Percentiles rank a stretch among this genome's conserved stretches.
These are phyloP conservation scores for Puntigrus tetrazona DNA, from an alignment of 2,113 vertebrate species.

Conservation along the genomic window DNA sequence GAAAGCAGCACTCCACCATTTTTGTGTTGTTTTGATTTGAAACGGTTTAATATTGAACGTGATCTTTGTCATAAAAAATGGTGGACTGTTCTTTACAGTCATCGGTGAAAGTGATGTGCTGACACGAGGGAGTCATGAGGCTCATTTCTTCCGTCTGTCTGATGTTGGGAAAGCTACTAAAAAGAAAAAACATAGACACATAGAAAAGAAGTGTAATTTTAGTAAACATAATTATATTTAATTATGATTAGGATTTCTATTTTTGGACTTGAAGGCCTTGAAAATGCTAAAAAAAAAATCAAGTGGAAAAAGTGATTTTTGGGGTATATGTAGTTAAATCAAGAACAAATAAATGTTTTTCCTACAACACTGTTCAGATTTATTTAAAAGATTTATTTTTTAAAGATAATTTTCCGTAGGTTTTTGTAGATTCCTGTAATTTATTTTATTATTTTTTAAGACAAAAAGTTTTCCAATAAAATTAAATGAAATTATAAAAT, in stretches of 20 bases:
- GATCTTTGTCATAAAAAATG: neutral
- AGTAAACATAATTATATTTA: neutral
- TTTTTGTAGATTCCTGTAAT: too few species aligned
- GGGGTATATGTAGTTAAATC: neutral
- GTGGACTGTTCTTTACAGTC: conserved; percentile 36
- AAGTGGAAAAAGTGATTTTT: neutral
- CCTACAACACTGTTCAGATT: too few species aligned
- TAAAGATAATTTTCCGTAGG: too few species aligned
- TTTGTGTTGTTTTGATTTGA: neutral
- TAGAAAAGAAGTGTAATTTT: too few species aligned
- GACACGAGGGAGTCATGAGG: conserved; percentile 2
- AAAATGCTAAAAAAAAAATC: too few species aligned
- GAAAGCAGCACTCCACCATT: conserved; percentile 33
- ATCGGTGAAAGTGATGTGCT: conserved; percentile 26
- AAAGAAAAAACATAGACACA: too few species aligned
- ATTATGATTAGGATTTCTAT: neutral
- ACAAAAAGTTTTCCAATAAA: too few species aligned
- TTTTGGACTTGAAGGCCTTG: neutral
- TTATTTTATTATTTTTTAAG: too few species aligned
- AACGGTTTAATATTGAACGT: neutral
- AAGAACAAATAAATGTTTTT: neutral
- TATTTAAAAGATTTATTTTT: too few species aligned
- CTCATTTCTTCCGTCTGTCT: neutral
- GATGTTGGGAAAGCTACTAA: neutral
- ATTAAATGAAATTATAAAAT: too few species aligned